Percentiles rank a stretch among this genome's conserved stretches.
These are phyloP conservation scores for Heliconius charithonia DNA, from an alignment of 2,888 invertebrate species.

Conservation along the genomic window DNA sequence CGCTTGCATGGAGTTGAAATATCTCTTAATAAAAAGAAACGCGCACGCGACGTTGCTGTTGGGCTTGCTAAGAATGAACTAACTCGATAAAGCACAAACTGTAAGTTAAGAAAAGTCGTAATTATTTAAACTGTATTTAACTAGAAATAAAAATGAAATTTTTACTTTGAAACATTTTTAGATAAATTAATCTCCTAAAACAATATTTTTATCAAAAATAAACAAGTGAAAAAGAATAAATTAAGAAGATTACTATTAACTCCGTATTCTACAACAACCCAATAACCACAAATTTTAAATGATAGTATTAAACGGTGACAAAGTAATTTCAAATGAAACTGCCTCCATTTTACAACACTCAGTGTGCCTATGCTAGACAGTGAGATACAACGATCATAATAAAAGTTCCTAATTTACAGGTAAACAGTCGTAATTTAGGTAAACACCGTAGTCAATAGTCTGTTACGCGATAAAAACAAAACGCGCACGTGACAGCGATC, in stretches of 20 bases:
- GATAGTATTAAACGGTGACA: background rate
- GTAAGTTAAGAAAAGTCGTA: background rate
- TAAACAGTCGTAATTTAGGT: constrained; percentile 48
- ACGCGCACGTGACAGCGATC: constrained; percentile 60
- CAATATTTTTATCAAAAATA: background rate
- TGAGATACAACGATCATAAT: constrained; percentile 3
- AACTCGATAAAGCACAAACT: background rate
- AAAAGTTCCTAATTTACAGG: constrained; percentile 17
- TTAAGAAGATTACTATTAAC: background rate
- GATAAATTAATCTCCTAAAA: background rate
- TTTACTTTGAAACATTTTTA: background rate
- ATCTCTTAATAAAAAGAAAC: constrained; percentile 39
- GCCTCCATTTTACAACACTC: too few relatives aligned
- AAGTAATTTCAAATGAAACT: too few relatives aligned
- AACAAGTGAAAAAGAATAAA: background rate
- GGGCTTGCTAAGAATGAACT: background rate
- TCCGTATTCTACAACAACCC: background rate
- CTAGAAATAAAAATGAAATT: background rate
- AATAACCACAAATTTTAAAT: background rate
- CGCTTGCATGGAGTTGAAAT: constrained; percentile 36
- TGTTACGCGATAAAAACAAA: constrained; percentile 57
- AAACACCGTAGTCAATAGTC: constrained; percentile 51
- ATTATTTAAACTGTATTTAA: background rate
- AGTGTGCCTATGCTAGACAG: background rate
- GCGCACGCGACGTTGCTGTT: constrained; percentile 42